These are phyloP conservation scores for Paratilapia polleni DNA, from an alignment of 2,113 vertebrate species.

Conservation along the genomic window DNA sequence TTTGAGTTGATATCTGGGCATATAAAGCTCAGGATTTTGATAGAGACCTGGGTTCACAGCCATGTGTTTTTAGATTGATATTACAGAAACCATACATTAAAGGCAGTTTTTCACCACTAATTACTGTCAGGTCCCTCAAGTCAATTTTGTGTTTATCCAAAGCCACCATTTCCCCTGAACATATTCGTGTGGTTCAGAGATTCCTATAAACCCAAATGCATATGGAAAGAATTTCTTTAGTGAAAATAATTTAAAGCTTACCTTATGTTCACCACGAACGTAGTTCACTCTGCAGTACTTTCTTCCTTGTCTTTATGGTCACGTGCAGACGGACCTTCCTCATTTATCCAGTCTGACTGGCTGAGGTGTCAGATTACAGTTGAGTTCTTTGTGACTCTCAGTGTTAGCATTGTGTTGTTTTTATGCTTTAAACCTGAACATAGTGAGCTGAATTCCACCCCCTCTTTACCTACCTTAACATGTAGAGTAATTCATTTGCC, in stretches of 20 bases:
- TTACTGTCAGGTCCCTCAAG: background rate
- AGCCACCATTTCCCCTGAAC: background rate
- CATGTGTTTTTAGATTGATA: background rate
- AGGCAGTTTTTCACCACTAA: background rate
- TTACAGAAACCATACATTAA: background rate
- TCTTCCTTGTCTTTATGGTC: background rate
- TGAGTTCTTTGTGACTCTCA: background rate
- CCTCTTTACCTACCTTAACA: background rate
- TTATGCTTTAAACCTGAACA: background rate
- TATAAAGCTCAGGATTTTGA: too few species aligned
- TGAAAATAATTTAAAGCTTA: background rate
- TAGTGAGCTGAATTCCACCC: background rate
- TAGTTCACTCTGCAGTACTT: fast-evolving
- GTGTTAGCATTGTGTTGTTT: background rate
- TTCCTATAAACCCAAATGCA: background rate
- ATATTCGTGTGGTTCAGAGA: background rate
- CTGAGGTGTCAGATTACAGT: fast-evolving
- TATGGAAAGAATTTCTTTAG: background rate
- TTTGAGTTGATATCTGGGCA: too few species aligned
- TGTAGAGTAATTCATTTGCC: background rate
- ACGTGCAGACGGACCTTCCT: background rate
- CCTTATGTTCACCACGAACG: background rate
- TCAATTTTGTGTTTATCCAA: background rate
- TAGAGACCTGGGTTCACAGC: too few species aligned
- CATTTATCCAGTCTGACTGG: background rate